Evolutionary conservation across 1,140 invertebrate genomes (phyloP), one percentile per base, ranked within the genome.

Genomic region (Bactericera cockerelli): DNA sequence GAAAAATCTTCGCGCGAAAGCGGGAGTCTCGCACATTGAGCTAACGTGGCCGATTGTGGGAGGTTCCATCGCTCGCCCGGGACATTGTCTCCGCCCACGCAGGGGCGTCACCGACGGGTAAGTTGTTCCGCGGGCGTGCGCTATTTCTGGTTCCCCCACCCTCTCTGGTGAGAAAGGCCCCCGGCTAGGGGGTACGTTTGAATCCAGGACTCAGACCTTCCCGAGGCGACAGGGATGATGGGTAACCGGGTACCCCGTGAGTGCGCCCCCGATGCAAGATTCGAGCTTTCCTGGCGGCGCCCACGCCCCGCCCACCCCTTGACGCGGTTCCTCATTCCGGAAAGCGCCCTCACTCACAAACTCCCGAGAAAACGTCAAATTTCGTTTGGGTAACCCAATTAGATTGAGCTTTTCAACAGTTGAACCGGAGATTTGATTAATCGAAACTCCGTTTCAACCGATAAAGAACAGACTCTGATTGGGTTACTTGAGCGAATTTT

Each of bases 171-270:
- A 49, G 42, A 49, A n/a, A 49, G 42, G 19, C 42, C 19, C 19
- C 42, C 42, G 42, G 42, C 42, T 49, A 49, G 42, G 19, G 19
- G 19, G 42, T 49, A 49, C n/a, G 19, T 19, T 19, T 49, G n/a
- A 49, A 49, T 49, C 42, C 42, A 49, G 19, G 8, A 49, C 42
- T 49, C 42, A 49, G 42, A 49, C 42, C 42, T 49, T 49, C 42
- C 42, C 42, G 42, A 49, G 42, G n/a, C 42, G 42, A 19, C 3
- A 16, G 42, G 4, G n/a, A 10, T 10, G 16, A 36, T 49, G 42
- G 22, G 42, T 49, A 49, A 49, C 42, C n/a, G 22, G 22, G 42
- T 49, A 49, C 42, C 22, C 42, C 42, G 42, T 49, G 22, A 19
- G 42, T 49, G 19, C n/a, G 42, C 42, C 42, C 42, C 42, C 8